phyloP scores from a whole-genome alignment of 2,888 invertebrate species.

The Galeruca laticollis region DNA sequence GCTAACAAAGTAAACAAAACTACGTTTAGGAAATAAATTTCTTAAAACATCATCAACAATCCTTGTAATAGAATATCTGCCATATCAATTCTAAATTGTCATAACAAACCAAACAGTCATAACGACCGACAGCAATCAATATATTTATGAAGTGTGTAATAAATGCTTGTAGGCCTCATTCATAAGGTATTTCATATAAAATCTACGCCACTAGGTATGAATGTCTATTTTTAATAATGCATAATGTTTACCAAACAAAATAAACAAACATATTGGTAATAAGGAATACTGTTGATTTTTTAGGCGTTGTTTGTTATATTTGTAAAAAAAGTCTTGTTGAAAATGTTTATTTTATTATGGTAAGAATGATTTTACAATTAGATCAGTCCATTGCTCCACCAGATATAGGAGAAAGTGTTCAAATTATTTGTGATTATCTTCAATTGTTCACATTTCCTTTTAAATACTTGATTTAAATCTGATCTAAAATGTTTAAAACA shows the following conservation, averaged over 20 bases:
- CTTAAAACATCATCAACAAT: slow-evolving; percentile 2
- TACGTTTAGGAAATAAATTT: slow-evolving; percentile 2
- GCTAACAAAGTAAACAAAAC: neutral
- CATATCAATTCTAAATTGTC: neutral
- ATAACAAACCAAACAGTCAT: slow-evolving; percentile 2
- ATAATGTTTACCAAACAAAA: neutral
- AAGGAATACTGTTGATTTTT: neutral
- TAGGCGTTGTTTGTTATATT: neutral
- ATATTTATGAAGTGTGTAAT: slow-evolving; percentile 3
- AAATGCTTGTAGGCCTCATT: neutral
- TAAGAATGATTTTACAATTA: too few species aligned
- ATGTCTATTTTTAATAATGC: slow-evolving; percentile 1
- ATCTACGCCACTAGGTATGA: neutral
- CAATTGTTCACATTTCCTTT: too few species aligned
- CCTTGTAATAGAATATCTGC: neutral
- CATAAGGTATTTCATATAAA: neutral
- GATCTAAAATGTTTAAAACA: too few species aligned
- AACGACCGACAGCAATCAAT: neutral
- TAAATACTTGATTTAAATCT: too few species aligned
- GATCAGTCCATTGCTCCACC: too few species aligned
- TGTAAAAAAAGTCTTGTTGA: neutral
- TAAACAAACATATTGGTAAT: neutral
- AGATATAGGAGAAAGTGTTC: too few species aligned
- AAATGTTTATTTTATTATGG: neutral
- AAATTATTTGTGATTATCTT: too few species aligned